Percentiles rank a stretch among this genome's conserved stretches.
These are phyloP conservation scores for Gila orcuttii DNA, from an alignment of 2,113 vertebrate genomes.

Conservation along the genomic window DNA sequence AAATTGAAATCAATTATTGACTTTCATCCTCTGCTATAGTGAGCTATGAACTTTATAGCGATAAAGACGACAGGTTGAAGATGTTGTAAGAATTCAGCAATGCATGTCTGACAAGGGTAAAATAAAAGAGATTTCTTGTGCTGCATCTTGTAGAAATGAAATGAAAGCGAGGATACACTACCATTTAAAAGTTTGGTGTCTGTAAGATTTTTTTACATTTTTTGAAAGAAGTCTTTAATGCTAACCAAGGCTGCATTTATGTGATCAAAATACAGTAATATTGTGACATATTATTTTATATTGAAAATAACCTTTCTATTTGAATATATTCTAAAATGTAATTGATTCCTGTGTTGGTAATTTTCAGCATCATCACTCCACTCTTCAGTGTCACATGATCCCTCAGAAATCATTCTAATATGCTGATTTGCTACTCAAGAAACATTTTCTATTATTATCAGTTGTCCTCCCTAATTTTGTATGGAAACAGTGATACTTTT, in stretches of 20 bases:
- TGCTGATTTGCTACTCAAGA: no score
- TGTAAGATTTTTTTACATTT: background rate
- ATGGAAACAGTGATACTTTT: no score
- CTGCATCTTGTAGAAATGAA: background rate
- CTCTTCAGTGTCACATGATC: no score
- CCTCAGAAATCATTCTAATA: no score
- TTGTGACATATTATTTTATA: background rate
- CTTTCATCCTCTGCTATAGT: background rate
- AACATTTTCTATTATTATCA: no score
- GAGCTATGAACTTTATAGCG: background rate
- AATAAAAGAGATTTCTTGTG: background rate
- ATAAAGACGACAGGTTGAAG: conserved; percentile 5
- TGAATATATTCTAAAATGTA: no score
- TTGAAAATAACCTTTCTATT: background rate
- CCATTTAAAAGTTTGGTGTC: background rate
- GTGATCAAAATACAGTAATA: background rate
- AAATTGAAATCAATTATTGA: conserved; percentile 18
- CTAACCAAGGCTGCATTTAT: background rate
- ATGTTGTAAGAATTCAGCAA: background rate
- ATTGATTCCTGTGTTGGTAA: no score
- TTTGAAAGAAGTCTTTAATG: background rate
- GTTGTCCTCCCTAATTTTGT: no score
- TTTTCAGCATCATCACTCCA: no score
- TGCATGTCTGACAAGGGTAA: background rate
- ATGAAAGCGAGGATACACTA: background rate